Conservation (phyloP, 2,113 vertebrate species). For the Pangasianodon gigas region DNA sequence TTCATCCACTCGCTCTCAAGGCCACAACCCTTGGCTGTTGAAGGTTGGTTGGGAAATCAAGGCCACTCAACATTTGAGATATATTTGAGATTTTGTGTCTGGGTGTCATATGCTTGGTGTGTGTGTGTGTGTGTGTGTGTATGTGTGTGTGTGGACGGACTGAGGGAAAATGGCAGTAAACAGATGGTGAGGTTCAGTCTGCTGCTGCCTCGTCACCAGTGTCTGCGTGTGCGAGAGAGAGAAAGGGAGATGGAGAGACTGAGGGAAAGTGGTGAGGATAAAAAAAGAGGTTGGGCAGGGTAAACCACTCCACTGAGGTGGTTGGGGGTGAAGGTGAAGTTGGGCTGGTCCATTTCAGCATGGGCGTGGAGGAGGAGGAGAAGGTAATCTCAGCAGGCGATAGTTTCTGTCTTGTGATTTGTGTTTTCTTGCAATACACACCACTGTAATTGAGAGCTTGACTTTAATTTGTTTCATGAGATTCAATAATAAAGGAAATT, state of each 20-base stretch:
- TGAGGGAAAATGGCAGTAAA: slow-evolving; percentile 62
- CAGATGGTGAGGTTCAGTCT: slow-evolving; percentile 63
- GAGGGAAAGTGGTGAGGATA: neutral
- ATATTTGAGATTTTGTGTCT: slow-evolving; percentile 24
- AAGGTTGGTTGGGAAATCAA: neutral
- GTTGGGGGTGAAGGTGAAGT: neutral
- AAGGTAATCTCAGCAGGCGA: neutral
- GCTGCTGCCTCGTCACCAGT: slow-evolving; percentile 53
- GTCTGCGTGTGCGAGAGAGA: slow-evolving; percentile 32
- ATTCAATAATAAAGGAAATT: neutral
- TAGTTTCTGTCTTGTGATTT: neutral
- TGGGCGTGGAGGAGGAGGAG: neutral
- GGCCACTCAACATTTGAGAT: neutral
- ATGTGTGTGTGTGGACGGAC: slow-evolving; percentile 43
- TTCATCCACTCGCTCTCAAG: slow-evolving; percentile 9
- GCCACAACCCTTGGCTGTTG: neutral
- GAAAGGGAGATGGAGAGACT: slow-evolving; percentile 17
- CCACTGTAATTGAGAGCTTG: neutral
- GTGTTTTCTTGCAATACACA: neutral
- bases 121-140: slow-evolving; percentile 25
- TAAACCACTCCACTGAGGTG: slow-evolving; percentile 6
- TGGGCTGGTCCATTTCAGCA: slow-evolving; percentile 34
- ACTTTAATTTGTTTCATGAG: slow-evolving; percentile 3
- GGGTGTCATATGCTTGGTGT: slow-evolving; percentile 36
- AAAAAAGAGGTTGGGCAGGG: neutral